phyloP scores from a whole-genome alignment of 2,797 vertebrate species.

The Eidolon dupreanum region DNA sequence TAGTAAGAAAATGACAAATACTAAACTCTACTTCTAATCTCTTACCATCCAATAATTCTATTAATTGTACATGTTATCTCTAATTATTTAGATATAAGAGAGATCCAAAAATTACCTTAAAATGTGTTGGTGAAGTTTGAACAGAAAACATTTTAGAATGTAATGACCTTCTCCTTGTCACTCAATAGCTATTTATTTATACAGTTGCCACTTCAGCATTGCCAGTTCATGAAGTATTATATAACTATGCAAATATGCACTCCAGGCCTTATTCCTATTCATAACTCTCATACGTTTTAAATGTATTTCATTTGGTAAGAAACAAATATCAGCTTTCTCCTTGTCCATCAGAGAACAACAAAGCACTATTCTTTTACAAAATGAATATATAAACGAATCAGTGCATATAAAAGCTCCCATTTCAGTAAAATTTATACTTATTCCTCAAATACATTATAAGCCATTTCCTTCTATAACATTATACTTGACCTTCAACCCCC shows the following conservation, averaged over 20 bases:
- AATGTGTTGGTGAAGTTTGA: background rate
- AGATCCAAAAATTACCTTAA: background rate
- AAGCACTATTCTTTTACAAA: background rate
- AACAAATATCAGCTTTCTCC: background rate
- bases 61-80: background rate
- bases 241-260: background rate
- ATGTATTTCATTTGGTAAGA: constrained; percentile 8
- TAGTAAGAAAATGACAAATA: background rate
- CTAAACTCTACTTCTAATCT: background rate
- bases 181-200: constrained; percentile 10
- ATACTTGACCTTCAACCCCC: background rate
- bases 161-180: background rate
- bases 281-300: background rate
- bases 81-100: background rate
- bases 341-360: background rate
- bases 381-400: background rate
- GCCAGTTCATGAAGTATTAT: background rate
- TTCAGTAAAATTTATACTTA: background rate
- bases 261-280: background rate
- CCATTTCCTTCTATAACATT: background rate
- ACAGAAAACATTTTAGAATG: background rate
- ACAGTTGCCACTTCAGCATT: background rate
- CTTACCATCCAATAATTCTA: background rate
- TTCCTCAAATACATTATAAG: background rate
- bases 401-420: constrained; percentile 10